Conservation (phyloP, 2,113 vertebrate genomes). For the Larimichthys polyactis region DNA sequence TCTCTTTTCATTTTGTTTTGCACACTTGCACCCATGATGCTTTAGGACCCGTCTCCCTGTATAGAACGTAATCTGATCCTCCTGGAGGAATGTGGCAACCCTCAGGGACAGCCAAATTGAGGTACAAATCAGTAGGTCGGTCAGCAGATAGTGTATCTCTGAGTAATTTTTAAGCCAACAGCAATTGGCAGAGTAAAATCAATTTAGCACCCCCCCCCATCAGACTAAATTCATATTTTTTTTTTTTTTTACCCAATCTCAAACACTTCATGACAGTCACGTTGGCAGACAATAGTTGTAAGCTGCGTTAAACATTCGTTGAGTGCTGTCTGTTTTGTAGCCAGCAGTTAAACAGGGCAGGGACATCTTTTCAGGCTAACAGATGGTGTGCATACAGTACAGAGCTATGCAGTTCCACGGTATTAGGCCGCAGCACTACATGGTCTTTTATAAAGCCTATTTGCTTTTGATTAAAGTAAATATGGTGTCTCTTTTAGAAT, state of each 20-base stretch:
- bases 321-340: conserved; percentile 53
- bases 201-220: conserved; percentile 24
- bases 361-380: conserved; percentile 56
- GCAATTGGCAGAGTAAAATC: conserved; percentile 52
- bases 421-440: conserved; percentile 35
- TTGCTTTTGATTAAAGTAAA: conserved; percentile 55
- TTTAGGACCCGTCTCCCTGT: conserved; percentile 66
- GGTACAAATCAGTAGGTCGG: conserved; percentile 70
- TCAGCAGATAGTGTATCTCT: conserved; percentile 61
- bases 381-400: conserved; percentile 65
- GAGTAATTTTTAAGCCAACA: conserved; percentile 64
- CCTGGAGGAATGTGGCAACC: conserved; percentile 73
- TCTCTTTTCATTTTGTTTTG: conserved; percentile 41
- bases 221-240: conserved; percentile 25
- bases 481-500: conserved; percentile 27
- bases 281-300: conserved; percentile 31
- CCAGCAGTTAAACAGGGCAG: conserved; percentile 54
- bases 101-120: conserved; percentile 70
- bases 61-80: conserved; percentile 77
- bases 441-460: conserved; percentile 43
- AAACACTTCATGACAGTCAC: conserved; percentile 17
- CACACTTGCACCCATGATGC: conserved; percentile 59
- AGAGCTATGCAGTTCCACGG: conserved; percentile 39
- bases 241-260: conserved; percentile 12
- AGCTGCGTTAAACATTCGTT: conserved; percentile 47